Evolutionary conservation across 2,113 vertebrate genomes (phyloP), one percentile per base, ranked within the genome.

Genomic region (Triplophysa siluroides): DNA sequence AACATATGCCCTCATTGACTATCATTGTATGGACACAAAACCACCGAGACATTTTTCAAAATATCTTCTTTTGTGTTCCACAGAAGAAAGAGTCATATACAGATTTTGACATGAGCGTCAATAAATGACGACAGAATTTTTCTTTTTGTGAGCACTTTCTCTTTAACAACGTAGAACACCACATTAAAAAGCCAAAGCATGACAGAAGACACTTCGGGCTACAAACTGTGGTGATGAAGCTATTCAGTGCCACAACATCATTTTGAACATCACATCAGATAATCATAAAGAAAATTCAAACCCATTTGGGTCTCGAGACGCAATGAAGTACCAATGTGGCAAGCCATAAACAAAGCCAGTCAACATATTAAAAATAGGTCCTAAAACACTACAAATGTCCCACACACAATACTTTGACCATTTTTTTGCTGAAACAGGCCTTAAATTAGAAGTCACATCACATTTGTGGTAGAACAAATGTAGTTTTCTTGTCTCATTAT

Each of bases 201-300:
- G 86, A 83, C 56, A 78, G 74, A 79, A 85, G 54, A n/a, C 19
- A 58, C 1, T 58, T 8, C n/a, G 2, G 50, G 16, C 76, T 87
- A 86, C 89, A 86, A 88, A 86, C 89, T 76, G 86, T 86, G 88
- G 88, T 87, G 89, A 89, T 91, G 90, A 85, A 86, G 87, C 92
- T 89, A 90, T 91, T 93, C 91, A 92, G 87, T 87, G 82, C 83
- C 87, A 83, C 88, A 86, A 79, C 78, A 83, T 68, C 83, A 83
- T 71, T 60, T 43, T 76, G 8, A 79, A 76, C 13, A 23, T 64
- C 50, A 54, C 29, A 4, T 21, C 65, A 41, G 54, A 60, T 63
- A 71, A 29, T 71, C 24, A 71, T 54, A 52, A 38, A n/a, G 6
- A 54, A 50, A 33, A 71, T 71, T 56, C 76, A 78, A 56, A 67